Evolutionary conservation across 2,888 invertebrate genomes (phyloP).

Genomic region (Drosophila merina): DNA sequence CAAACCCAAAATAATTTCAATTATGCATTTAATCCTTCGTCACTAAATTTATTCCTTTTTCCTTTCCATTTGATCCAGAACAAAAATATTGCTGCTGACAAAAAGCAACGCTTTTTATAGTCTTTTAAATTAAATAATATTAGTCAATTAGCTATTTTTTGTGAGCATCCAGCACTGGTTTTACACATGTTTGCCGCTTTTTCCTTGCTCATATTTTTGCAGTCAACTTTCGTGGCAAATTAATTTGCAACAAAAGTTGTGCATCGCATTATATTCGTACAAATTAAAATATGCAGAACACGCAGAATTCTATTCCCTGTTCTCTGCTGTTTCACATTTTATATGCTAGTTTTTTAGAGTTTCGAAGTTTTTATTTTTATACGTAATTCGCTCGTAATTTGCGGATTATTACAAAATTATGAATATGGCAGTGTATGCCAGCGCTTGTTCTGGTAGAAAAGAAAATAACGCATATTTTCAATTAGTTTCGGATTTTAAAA

Average conservation of each 20-base stretch:
- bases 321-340: slow-evolving; percentile 4
- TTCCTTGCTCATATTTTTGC: slow-evolving; percentile 49
- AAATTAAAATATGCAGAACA: slow-evolving; percentile 67
- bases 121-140: slow-evolving; percentile 1
- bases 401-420: slow-evolving; percentile 42
- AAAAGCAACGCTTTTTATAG: not conserved
- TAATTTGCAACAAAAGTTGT: slow-evolving; percentile 76
- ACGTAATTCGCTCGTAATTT: slow-evolving; percentile 41
- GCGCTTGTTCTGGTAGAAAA: slow-evolving; percentile 1
- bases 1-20: not conserved
- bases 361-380: slow-evolving; percentile 25
- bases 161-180: slow-evolving; percentile 9
- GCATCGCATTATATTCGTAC: slow-evolving; percentile 53
- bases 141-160: not conserved
- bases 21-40: not conserved
- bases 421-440: slow-evolving; percentile 37
- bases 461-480: slow-evolving; percentile 26
- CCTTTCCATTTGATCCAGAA: not conserved
- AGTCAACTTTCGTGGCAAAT: slow-evolving; percentile 70
- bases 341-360: slow-evolving; percentile 21
- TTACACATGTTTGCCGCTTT: slow-evolving; percentile 42
- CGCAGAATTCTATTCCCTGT: slow-evolving; percentile 18
- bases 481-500: slow-evolving; percentile 30
- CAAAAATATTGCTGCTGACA: not conserved
- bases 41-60: not conserved